Base-by-base conservation (phyloP, 2,797 vertebrate species). In the Amphiprion clarkii region DNA sequence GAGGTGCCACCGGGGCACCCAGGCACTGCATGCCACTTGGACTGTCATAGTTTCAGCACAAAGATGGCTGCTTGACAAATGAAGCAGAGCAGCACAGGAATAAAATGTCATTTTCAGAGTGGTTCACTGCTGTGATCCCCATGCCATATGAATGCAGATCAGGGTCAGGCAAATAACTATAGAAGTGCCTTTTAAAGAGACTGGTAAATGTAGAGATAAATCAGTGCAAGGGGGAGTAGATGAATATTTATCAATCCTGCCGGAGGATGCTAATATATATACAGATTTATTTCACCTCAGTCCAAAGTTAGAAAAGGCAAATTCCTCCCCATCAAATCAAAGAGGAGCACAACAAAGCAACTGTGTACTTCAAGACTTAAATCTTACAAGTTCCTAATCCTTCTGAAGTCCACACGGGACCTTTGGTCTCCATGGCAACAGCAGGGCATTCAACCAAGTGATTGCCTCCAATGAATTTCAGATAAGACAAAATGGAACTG, bases 391-490 rank as follows among this genome's bases (percentile, higher is more conserved):
- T 98, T 98, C 96, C 96, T 98, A 99, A 98, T 99, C 97, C 97
- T 94, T 93, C 96, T 95, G 96, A 98, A 98, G 97, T 98, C 97
- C 95, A 96, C 96, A 95, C 95, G 95, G 96, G 97, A 98, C 97
- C 97, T 97, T 97, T 96, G 95, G 97, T 98, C 96, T 97, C 98
- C 96, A 99, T 99, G 97, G 98, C 96, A 96, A 99, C 97, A 86
- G 94, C 94, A 94, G 97, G 96, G 97, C 97, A 99, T 99, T 97
- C 97, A 98, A 96, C 96, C 97, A 97, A 98, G 97, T 98, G 98
- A 99, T 98, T 98, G 97, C 96, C 97, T 97, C 97, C 97, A 99
- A 99, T 99, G 98, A 99, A 99, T 99, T 99, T 99, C 98, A 99
- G 98, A 99, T 99, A 99, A 99, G 98, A 98, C 96, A 96, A 97